Percentiles rank a stretch among this genome's conserved stretches.
Evolutionary conservation across 2,113 vertebrate species (phyloP).

Genomic region (Pardalotus punctatus): DNA sequence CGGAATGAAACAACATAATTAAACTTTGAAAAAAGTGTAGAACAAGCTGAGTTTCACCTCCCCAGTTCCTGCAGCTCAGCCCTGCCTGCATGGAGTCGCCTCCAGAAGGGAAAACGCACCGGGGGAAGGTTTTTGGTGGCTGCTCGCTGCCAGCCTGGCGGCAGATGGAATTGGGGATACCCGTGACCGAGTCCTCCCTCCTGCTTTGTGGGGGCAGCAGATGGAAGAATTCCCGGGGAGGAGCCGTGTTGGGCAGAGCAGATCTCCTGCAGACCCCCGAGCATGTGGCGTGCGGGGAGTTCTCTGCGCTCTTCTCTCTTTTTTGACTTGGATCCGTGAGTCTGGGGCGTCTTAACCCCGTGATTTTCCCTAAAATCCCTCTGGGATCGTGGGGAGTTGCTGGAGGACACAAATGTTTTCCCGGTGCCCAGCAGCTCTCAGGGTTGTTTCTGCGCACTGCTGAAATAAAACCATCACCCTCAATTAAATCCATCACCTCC

Average conservation of each 20-base stretch:
- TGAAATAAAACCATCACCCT: not conserved
- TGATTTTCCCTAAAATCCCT: not conserved
- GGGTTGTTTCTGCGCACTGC: too few species aligned
- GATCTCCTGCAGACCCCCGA: not conserved
- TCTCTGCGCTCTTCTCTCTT: not conserved
- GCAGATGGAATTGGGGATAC: not conserved
- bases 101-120: not conserved
- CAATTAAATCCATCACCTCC: not conserved
- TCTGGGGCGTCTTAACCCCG: not conserved
- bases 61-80: too few species aligned
- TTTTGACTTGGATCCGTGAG: fast-evolving
- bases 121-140: not conserved
- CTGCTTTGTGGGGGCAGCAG: too few species aligned
- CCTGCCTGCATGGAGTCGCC: too few species aligned
- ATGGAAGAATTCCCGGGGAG: not conserved
- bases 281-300: not conserved
- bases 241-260: not conserved
- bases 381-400: fast-evolving
- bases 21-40: not conserved
- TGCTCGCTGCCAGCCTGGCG: not conserved
- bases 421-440: not conserved
- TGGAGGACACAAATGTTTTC: not conserved
- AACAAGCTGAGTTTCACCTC: not conserved
- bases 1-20: not conserved
- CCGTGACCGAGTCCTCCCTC: not conserved